Base-by-base conservation (phyloP, 1,140 invertebrate genomes). In the Metaphire vulgaris region DNA sequence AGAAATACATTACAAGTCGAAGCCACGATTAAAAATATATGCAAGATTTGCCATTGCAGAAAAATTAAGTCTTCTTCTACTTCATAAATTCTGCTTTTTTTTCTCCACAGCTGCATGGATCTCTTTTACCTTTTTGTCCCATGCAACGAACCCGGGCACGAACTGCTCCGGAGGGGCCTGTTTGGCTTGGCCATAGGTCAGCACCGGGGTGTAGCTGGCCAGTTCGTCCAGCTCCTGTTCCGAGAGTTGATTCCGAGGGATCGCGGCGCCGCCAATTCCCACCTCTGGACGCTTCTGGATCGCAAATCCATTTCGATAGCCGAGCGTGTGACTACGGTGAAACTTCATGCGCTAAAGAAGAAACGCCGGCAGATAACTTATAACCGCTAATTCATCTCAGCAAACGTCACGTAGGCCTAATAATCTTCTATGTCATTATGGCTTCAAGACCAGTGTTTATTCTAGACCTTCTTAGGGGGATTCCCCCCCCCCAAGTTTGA, bases 151-250 rank as follows among this genome's bases (percentile, higher is more conserved):
- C 80, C 91, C 89, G 0, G 92, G 92, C 6, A 91, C 84, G 81
- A 92, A 91, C 41, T 84, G 83, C 69, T 89, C 89, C 26, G 89
- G 89, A 65, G 89, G 83, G 0, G 89, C 88, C 70, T 89, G 86
- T 77, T 88, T 87, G 81, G 90, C 89, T 75, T 89, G 87, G 0
- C 92, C 92, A 81, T 94, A 93, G 1, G 90, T 93, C 77, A 92
- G 82, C 0, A 89, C 90, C 31, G 92, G 91, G 81, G 92, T 91
- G 81, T 90, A 92, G 74, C 91, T 92, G 78, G 84, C 82, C 33
- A 87, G 74, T 68, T 86, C 83, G 77, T 85, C 83, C 16, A 87
- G 80, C 74, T 87, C 86, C 68, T 83, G 76, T 76, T 91, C 87
- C 72, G 88, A 89, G 28, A 88, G 86, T 70, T 87, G 85, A 76